Evolutionary conservation across 2,888 invertebrate species (phyloP).

Genomic region (Drosophila dives): DNA sequence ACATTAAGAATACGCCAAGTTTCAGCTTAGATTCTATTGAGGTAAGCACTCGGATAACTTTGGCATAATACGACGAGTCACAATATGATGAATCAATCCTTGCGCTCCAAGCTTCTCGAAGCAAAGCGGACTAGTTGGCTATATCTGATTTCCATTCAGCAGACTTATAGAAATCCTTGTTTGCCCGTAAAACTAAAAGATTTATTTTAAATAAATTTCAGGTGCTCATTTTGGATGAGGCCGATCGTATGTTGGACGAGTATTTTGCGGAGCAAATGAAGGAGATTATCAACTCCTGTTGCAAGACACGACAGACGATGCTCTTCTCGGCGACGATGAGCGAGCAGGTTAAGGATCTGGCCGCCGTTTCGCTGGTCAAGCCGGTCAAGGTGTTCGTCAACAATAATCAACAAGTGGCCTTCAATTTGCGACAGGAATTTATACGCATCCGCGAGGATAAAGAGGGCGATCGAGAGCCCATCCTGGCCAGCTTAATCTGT

Average conservation of each 20-base stretch:
- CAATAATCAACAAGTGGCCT: constrained; percentile 97
- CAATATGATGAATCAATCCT: constrained; percentile 84
- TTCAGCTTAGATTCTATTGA: constrained; percentile 96
- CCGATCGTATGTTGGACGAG: constrained; percentile 97
- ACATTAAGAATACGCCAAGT: constrained; percentile 96
- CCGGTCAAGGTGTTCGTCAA: constrained; percentile 98
- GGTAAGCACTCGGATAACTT: constrained; percentile 85
- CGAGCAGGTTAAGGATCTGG: constrained; percentile 98
- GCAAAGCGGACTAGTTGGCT: constrained; percentile 40
- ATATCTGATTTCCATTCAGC: constrained; percentile 63
- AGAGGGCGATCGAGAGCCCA: constrained; percentile 96
- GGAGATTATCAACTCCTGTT: constrained; percentile 97
- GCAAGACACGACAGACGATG: constrained; percentile 96
- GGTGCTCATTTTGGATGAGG: constrained; percentile 88
- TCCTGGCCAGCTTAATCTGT: constrained; percentile 92
- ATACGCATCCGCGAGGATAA: constrained; percentile 95
- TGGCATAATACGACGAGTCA: too few relatives aligned
- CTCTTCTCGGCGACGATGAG: constrained; percentile 99
- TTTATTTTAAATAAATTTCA: constrained; percentile 33
- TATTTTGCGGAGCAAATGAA: constrained; percentile 99
- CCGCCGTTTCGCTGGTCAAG: constrained; percentile 95
- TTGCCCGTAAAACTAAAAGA: neutral
- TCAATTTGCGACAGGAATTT: constrained; percentile 98
- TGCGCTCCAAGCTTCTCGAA: constrained; percentile 83
- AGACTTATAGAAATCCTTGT: neutral